These are phyloP conservation scores for Protobothrops flavoviridis DNA, from an alignment of 2,113 vertebrate species.

Conservation along the genomic window DNA sequence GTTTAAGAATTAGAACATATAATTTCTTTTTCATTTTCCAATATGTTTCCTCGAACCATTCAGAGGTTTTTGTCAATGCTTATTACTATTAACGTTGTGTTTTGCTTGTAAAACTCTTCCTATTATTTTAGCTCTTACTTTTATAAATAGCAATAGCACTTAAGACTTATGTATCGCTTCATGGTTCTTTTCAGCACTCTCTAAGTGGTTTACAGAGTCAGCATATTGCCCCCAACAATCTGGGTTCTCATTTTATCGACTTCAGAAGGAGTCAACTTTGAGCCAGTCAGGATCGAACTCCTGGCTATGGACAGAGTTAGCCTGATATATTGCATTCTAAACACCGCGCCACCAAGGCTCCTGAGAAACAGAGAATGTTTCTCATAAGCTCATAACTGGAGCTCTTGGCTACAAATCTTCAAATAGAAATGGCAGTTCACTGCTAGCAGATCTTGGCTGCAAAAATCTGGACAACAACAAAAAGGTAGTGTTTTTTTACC, in stretches of 20 bases:
- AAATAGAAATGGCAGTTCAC: not conserved
- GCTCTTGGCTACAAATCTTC: not conserved
- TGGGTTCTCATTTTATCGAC: not conserved
- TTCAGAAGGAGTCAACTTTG: not conserved
- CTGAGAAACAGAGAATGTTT: not conserved
- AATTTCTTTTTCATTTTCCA: not conserved
- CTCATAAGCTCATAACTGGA: not conserved
- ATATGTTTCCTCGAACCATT: accelerated
- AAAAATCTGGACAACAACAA: not conserved
- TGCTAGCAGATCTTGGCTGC: not conserved
- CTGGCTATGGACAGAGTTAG: not conserved
- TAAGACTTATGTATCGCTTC: not conserved
- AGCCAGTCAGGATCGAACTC: not conserved
- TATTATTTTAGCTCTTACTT: not conserved
- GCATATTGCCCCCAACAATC: not conserved
- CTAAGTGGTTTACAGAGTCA: not conserved
- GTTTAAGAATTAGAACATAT: not conserved
- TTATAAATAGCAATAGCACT: not conserved
- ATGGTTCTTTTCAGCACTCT: not conserved
- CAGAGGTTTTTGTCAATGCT: not conserved
- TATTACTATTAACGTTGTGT: not conserved
- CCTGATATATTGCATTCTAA: no score
- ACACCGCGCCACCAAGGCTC: no score
- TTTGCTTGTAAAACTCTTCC: not conserved
- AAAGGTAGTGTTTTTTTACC: not conserved